These are phyloP conservation scores for Augiades crinisus DNA, from an alignment of 2,888 invertebrate genomes.

Conservation along the genomic window DNA sequence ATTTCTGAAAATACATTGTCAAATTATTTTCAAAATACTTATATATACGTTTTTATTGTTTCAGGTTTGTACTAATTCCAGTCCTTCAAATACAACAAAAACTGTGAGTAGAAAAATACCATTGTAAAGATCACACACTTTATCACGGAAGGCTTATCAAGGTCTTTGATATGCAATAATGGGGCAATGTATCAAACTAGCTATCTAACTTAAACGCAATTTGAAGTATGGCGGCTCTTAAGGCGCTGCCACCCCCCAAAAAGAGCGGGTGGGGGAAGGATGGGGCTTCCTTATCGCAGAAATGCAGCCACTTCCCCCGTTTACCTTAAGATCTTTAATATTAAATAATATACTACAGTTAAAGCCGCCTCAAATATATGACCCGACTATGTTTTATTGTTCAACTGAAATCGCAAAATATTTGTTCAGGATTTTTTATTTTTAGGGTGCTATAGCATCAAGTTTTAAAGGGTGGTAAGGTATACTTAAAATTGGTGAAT, in stretches of 20 bases:
- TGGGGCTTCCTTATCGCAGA: conserved; percentile 73
- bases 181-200: conserved; percentile 78
- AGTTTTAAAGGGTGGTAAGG: no score
- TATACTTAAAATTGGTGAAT: no score
- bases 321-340: conserved; percentile 81
- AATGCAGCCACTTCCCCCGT: conserved; percentile 77
- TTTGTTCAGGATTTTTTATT: neutral
- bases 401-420: conserved; percentile 20
- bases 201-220: conserved; percentile 79
- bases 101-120: conserved; percentile 43
- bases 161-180: conserved; percentile 76
- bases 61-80: conserved; percentile 46
- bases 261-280: conserved; percentile 45
- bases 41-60: conserved; percentile 35
- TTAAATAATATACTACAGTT: conserved; percentile 78
- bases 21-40: no score
- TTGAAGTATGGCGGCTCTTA: conserved; percentile 79
- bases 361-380: conserved; percentile 62
- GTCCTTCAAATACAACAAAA: neutral
- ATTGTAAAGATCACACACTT: conserved; percentile 40
- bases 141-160: conserved; percentile 64
- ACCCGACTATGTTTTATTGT: conserved; percentile 56
- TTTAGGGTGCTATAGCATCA: no score
- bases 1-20: no score
- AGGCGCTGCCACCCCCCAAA: conserved; percentile 66